A percentile compares a stretch with the other conserved stretches of the same genome.
Conservation (phyloP, 2,797 vertebrate species). For the Sitta carolinensis region DNA sequence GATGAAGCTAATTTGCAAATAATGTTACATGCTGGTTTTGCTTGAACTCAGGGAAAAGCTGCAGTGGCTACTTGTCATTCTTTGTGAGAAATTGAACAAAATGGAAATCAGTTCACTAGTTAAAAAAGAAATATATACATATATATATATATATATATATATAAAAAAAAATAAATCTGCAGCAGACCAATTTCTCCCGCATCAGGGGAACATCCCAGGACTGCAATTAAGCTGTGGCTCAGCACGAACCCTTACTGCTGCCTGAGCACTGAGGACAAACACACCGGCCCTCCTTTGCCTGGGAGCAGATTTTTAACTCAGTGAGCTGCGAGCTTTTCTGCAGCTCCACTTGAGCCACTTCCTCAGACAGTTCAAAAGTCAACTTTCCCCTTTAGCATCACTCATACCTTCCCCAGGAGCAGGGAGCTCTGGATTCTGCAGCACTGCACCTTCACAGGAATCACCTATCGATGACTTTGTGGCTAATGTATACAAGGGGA, state of each 20-base stretch:
- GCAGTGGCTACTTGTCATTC: conserved; percentile 29
- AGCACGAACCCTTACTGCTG: not conserved
- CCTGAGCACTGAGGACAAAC: not conserved
- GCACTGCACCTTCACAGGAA: not conserved
- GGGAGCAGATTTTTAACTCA: not conserved
- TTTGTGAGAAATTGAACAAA: not conserved
- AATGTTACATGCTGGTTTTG: conserved; percentile 16
- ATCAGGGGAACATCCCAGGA: not conserved
- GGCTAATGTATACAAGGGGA: not conserved
- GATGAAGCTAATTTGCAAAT: conserved; percentile 43
- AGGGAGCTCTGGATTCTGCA: not conserved
- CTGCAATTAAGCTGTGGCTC: not conserved
- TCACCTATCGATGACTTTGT: conserved; percentile 9
- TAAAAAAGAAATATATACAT: not conserved
- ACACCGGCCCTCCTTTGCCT: not conserved
- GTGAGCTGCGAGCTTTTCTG: not conserved
- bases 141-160: no score
- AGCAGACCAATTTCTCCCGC: not conserved
- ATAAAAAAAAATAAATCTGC: not conserved
- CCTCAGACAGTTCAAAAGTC: not conserved
- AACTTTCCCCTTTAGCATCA: not conserved
- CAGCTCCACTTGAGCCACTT: not conserved
- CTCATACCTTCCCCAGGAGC: not conserved
- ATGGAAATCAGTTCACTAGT: conserved; percentile 3
- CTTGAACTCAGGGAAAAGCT: not conserved